Base-by-base conservation (phyloP, 2,888 invertebrate species). In the Orchesellides sinensis region DNA sequence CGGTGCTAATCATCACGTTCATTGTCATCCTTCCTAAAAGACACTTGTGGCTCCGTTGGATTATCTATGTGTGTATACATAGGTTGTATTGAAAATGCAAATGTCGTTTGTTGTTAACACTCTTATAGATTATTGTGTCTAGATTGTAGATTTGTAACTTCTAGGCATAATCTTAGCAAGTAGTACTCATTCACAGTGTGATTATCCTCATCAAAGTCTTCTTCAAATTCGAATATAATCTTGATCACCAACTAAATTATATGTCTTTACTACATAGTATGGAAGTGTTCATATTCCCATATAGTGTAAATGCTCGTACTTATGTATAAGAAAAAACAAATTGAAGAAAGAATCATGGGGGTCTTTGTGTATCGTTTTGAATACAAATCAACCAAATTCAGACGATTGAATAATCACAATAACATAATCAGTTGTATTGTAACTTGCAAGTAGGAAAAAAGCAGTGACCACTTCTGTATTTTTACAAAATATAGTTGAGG, bases 301-400 rank as follows among this genome's bases (percentile, higher is more conserved):
- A n/a, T n/a, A n/a, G n/a, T n/a, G n/a, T n/a, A n/a, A n/a, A n/a
- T n/a, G n/a, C n/a, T n/a, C n/a, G n/a, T n/a, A n/a, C n/a, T n/a
- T n/a, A n/a, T 32, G 19, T 32, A 63, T 32, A 10, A 1, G 47
- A 25, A 17, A 14, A 45, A 23, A 23, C n/a, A 29, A 17, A 21
- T 14, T 4, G 54, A 52, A 32, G 32, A 35, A 19, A 29, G 32
- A 56, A 17, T 68, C 32, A 54, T 54, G 69, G 69, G 54, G 54
- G 69, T 69, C 52, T 69, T 54, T 54, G 19, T 54, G 19, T n/a
- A 17, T 10, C 23, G 35, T 54, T 69, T 69, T 69, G 69, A 69
- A 69, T 69, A 69, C 69, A 69, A 69, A 69, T 69, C 23, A 69
- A 45, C 32, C 23, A 54, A 54, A 12, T 25, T 12, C 21, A 8